Evolutionary conservation across 2,113 vertebrate species (phyloP), one percentile per base, ranked within the genome.

Genomic region (Malurus melanocephalus): DNA sequence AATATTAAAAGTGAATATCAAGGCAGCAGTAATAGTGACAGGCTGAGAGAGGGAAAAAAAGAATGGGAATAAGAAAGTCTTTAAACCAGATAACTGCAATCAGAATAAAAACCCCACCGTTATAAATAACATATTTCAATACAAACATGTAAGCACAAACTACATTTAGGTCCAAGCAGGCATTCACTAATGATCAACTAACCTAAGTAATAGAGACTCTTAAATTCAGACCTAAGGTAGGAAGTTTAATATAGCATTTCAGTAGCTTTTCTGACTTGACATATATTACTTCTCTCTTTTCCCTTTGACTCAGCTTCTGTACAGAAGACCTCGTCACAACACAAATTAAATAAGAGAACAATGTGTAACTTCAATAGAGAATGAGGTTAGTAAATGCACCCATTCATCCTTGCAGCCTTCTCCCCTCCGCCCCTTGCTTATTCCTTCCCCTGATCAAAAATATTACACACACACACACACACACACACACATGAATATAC

Each of bases 291-390:
- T 56, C 46, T 59, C 68, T 69, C 66, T 71, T 85, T 73, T 45
- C 33, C 38, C 56, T 90, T 93, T 87, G 61, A 87, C 73, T 92
- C 60, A 80, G 57, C 30, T 59, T 40, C 69, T 80, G 65, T 65
- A 82, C 3, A 9, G 53, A 67, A 91, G 48, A 89, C 53, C 52
- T 80, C 7, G 0, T 52, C 66, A 86, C 35, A 42, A 87, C 16
- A 3, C 80, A 90, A 87, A 88, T 80, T 69, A 91, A 91, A 91
- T 75, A 71, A 59, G 88, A 80, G 87, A 87, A 90, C 66, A 82
- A 91, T 80, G 53, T 35, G 52, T 55, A 92, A 85, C 76, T 92
- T 88, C 38, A 85, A 32, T 35, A 64, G 61, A 88, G 65, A 89
- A 89, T 38, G 24, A 79, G 59, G 73, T 23, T 80, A 42, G 61